These are phyloP conservation scores for Lasius platythorax DNA, from an alignment of 2,888 invertebrate genomes.

Conservation along the genomic window DNA sequence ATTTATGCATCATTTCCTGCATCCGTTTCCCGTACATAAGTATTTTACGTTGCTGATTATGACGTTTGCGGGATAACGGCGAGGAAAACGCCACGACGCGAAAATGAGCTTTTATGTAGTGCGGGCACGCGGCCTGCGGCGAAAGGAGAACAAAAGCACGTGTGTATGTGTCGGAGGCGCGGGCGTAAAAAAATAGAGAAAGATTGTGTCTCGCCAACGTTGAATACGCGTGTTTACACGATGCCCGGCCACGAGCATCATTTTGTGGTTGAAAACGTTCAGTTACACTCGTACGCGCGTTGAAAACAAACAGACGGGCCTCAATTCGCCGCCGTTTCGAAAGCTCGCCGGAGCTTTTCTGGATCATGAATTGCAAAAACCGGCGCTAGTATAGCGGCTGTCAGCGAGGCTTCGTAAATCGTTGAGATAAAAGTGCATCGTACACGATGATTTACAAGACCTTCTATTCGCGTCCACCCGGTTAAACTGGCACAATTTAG, in stretches of 20 bases:
- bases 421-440: slow-evolving; percentile 39
- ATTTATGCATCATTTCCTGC: neutral
- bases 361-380: slow-evolving; percentile 68
- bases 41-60: slow-evolving; percentile 22
- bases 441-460: neutral
- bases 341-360: slow-evolving; percentile 59
- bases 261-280: slow-evolving; percentile 72
- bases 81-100: neutral
- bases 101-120: slow-evolving; percentile 47
- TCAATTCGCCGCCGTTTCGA: slow-evolving; percentile 62
- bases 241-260: slow-evolving; percentile 71
- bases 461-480: slow-evolving; percentile 1
- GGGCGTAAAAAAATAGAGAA: slow-evolving; percentile 48
- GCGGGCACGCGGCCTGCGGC: slow-evolving; percentile 1
- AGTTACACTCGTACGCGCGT: slow-evolving; percentile 70
- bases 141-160: slow-evolving; percentile 43
- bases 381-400: slow-evolving; percentile 21
- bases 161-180: neutral
- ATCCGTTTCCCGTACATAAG: neutral
- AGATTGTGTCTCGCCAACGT: slow-evolving; percentile 32
- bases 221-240: slow-evolving; percentile 69
- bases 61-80: slow-evolving; percentile 11
- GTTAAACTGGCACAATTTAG: neutral
- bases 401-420: slow-evolving; percentile 45
- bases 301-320: slow-evolving; percentile 44